A percentile compares a stretch with the other conserved stretches of the same genome.
Conservation (phyloP, 2,113 vertebrate species). For the Pampusana beccarii region DNA sequence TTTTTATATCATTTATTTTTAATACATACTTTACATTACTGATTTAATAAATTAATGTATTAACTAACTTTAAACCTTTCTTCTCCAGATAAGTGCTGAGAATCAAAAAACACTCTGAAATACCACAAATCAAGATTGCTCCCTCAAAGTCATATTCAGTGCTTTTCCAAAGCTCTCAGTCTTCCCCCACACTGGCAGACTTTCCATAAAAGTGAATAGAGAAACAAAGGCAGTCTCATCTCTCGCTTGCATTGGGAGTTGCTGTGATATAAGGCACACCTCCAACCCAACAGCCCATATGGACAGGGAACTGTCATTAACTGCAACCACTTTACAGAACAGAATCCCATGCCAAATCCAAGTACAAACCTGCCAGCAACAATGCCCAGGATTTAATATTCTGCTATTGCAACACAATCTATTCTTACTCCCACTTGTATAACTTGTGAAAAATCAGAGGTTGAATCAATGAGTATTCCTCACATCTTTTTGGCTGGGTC, state of each 20-base stretch:
- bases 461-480: not conserved
- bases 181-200: not conserved
- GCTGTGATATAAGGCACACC: not conserved
- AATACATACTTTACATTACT: not conserved
- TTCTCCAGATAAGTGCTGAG: not conserved
- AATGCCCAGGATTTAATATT: not conserved
- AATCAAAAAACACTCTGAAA: not conserved
- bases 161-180: not conserved
- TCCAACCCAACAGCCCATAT: not conserved
- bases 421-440: not conserved
- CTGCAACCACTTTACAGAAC: not conserved
- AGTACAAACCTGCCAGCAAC: not conserved
- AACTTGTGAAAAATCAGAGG: not conserved
- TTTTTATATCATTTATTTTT: not conserved
- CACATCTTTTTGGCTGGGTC: not conserved
- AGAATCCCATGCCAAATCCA: not conserved
- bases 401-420: not conserved
- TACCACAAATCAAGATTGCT: not conserved
- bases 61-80: not conserved
- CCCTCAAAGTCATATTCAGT: not conserved
- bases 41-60: not conserved
- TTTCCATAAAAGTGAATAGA: not conserved
- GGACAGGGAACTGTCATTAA: not conserved
- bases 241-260: not conserved
- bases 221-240: not conserved